Evolutionary conservation across 2,797 vertebrate genomes (phyloP).

Genomic region (Catharus ustulatus): DNA sequence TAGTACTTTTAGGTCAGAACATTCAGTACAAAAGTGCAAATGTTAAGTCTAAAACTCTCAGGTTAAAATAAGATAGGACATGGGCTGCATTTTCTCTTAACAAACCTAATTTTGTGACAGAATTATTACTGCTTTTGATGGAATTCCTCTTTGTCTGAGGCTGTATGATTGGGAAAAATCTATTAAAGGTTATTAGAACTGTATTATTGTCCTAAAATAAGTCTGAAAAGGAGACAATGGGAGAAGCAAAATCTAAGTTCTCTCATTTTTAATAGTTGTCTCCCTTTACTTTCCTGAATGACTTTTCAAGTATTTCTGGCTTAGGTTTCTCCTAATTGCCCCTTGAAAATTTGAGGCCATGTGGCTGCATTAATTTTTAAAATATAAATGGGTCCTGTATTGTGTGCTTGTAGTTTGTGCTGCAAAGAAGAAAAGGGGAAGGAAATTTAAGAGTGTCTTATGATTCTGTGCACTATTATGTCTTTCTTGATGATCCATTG

Average conservation of each 20-base stretch:
- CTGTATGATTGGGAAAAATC: not conserved
- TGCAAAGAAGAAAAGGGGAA: not conserved
- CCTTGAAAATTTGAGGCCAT: not conserved
- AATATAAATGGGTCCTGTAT: not conserved
- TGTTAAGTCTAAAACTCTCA: not conserved
- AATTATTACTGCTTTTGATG: not conserved
- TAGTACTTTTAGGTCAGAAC: not conserved
- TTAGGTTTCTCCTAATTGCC: not conserved
- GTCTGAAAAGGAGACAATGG: not conserved
- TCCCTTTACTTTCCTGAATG: not conserved
- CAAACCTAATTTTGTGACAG: not conserved
- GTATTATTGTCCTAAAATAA: not conserved
- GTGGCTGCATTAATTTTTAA: not conserved
- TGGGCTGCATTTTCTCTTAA: not conserved
- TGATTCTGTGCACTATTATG: not conserved
- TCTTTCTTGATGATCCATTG: conserved; percentile 25
- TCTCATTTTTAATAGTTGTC: not conserved
- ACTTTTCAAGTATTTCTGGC: not conserved
- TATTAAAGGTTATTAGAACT: not conserved
- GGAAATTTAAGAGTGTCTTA: not conserved
- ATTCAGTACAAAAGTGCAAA: not conserved
- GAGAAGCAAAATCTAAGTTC: not conserved
- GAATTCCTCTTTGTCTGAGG: not conserved
- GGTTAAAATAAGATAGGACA: not conserved
- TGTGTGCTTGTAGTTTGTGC: not conserved